phyloP scores from a whole-genome alignment of 1,140 invertebrate species.

The Drosophila serrata region DNA sequence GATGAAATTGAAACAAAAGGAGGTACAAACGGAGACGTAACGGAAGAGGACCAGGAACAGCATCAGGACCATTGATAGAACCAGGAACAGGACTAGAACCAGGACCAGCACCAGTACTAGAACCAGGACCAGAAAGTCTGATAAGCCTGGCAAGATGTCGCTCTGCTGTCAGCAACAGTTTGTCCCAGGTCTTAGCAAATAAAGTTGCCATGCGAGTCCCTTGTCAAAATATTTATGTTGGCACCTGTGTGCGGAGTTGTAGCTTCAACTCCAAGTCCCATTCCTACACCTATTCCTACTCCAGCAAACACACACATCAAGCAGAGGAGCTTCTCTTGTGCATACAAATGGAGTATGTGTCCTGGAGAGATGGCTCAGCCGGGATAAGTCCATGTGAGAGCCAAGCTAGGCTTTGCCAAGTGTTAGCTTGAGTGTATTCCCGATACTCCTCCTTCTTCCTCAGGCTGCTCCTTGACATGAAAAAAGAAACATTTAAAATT shows the following conservation, averaged over 20 bases:
- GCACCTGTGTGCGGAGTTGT: slow-evolving; percentile 54
- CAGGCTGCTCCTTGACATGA: neutral
- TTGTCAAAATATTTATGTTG: slow-evolving; percentile 80
- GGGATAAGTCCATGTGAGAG: neutral
- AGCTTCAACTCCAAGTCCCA: no score
- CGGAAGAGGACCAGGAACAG: neutral
- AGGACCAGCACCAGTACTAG: slow-evolving; percentile 35
- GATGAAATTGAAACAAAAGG: slow-evolving; percentile 54
- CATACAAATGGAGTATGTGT: neutral
- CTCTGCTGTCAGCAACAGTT: slow-evolving; percentile 37
- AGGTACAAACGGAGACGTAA: slow-evolving; percentile 5
- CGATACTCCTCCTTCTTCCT: neutral
- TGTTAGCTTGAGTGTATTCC: neutral
- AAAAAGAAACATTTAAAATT: slow-evolving; percentile 45
- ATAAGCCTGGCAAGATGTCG: slow-evolving; percentile 77
- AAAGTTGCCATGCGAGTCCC: slow-evolving; percentile 46
- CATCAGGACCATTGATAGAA: no score
- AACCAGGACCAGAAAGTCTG: slow-evolving; percentile 62
- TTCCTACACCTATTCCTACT: neutral
- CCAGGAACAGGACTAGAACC: neutral
- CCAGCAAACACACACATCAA: slow-evolving; percentile 2
- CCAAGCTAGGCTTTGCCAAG: neutral
- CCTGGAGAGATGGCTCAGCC: neutral
- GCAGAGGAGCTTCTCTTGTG: slow-evolving; percentile 5
- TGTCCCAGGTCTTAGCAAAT: slow-evolving; percentile 45